Conservation (phyloP, 1,140 invertebrate species). For the Cephus cinctus region DNA sequence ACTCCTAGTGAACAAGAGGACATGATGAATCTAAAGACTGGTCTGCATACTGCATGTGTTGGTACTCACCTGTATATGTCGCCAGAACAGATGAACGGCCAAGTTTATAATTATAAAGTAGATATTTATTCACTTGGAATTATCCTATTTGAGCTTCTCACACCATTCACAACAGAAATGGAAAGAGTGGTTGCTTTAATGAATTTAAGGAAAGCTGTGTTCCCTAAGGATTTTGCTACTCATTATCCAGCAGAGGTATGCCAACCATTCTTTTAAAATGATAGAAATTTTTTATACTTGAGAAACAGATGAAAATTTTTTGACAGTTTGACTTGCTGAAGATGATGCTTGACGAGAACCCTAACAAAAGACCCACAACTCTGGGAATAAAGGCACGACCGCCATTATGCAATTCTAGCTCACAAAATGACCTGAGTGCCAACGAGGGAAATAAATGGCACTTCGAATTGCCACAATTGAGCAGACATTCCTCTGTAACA, state of each 20-base stretch:
- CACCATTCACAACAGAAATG: slow-evolving; percentile 87
- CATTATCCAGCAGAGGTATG: slow-evolving; percentile 71
- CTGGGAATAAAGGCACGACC: slow-evolving; percentile 64
- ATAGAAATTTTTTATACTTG: neutral
- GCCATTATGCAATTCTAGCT: slow-evolving; percentile 45
- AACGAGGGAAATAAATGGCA: slow-evolving; percentile 44
- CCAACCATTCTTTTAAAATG: slow-evolving; percentile 11
- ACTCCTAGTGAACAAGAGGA: slow-evolving; percentile 30
- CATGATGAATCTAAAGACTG: slow-evolving; percentile 21
- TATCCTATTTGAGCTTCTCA: slow-evolving; percentile 89
- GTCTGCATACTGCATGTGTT: slow-evolving; percentile 67
- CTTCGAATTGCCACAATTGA: slow-evolving; percentile 51
- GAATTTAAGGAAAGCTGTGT: slow-evolving; percentile 65
- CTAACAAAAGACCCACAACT: slow-evolving; percentile 73
- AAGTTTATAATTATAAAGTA: slow-evolving; percentile 88
- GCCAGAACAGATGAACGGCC: slow-evolving; percentile 83
- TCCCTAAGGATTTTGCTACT: slow-evolving; percentile 68
- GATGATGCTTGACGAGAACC: slow-evolving; percentile 74
- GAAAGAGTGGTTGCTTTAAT: slow-evolving; percentile 72
- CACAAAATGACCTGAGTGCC: slow-evolving; percentile 15
- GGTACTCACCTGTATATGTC: slow-evolving; percentile 97
- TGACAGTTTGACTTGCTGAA: slow-evolving; percentile 71
- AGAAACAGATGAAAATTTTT: slow-evolving; percentile 19
- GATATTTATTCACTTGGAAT: slow-evolving; percentile 96
- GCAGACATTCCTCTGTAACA: slow-evolving; percentile 42